These are phyloP conservation scores for Pangasianodon hypophthalmus DNA, from an alignment of 2,113 vertebrate genomes.

Conservation along the genomic window DNA sequence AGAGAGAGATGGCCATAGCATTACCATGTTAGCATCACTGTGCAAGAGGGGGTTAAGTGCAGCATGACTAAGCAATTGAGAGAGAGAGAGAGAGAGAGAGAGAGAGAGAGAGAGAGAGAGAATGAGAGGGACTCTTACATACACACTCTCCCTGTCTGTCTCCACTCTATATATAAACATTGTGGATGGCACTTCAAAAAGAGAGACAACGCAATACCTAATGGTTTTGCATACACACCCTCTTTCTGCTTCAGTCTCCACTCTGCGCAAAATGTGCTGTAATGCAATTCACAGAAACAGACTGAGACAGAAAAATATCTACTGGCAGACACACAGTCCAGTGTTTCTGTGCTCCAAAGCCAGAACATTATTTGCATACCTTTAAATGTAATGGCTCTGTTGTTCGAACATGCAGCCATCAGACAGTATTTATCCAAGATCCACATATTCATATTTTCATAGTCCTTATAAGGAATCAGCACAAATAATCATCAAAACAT, in stretches of 20 bases:
- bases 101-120: not conserved
- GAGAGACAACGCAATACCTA: not conserved
- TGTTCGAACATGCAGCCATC: not conserved
- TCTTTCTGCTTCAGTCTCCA: not conserved
- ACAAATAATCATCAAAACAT: not conserved
- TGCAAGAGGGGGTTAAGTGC: slow-evolving; percentile 3
- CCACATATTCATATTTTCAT: not conserved
- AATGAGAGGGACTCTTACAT: slow-evolving; percentile 9
- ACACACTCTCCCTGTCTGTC: not conserved
- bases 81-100: not conserved
- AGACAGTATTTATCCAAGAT: not conserved
- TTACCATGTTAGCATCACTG: slow-evolving; percentile 29
- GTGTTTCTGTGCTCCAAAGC: not conserved
- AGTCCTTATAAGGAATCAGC: not conserved
- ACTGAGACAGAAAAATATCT: not conserved
- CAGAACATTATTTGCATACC: not conserved
- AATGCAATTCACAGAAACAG: not conserved
- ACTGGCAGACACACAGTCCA: not conserved
- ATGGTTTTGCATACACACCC: not conserved
- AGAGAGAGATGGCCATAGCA: slow-evolving; percentile 5
- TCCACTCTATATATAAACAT: not conserved
- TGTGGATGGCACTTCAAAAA: not conserved
- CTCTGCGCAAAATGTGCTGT: not conserved
- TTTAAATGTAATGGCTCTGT: not conserved
- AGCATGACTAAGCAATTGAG: slow-evolving; percentile 46